Base-by-base conservation (phyloP, 2,888 invertebrate genomes). In the Ferrisia virgata region DNA sequence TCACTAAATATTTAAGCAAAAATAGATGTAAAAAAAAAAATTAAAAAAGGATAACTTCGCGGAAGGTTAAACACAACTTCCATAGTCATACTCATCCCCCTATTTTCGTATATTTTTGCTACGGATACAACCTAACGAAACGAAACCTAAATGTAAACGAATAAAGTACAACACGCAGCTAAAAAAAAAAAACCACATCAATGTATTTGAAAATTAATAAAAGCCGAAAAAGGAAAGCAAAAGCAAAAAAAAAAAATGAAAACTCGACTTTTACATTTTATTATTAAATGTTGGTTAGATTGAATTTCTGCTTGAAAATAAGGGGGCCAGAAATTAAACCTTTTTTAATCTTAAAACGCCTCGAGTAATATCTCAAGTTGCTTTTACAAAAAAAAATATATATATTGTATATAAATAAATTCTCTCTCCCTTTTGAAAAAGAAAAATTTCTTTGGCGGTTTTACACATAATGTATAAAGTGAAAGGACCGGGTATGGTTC, bases 291-390 rank as follows among this genome's bases (percentile, higher is more conserved):
- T 64, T 64, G 15, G n/a, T 22, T 64, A 64, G 64, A 64, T 64
- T 64, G 64, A 76, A 36, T 76, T 76, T 76, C 72, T 36, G 72
- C 72, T 76, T 76, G 33, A 36, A 76, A 76, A 76, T 36, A 76
- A 76, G 72, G 72, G 72, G 72, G 18, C 31, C 36, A 36, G 36
- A 36, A 76, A 76, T 36, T 76, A 76, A 76, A 76, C 18, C 33
- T 76, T 76, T 76, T 76, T 76, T 36, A 33, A 76, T 76, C 36
- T 76, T 15, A 36, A 76, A 36, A 36, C 36, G 72, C 72, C 72
- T 36, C 31, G 36, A 36, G 72, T 33, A 76, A 76, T 76, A 18
- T 33, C 31, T 69, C 31, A 31, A 36, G 18, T 33, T 18, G 6
- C 2, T 76, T 76, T 76, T 36, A 0, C 1, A 25, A 13, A 36